Evolutionary conservation across 2,888 invertebrate genomes (phyloP), one percentile per base, ranked within the genome.

Genomic region (Andrena camellia): DNA sequence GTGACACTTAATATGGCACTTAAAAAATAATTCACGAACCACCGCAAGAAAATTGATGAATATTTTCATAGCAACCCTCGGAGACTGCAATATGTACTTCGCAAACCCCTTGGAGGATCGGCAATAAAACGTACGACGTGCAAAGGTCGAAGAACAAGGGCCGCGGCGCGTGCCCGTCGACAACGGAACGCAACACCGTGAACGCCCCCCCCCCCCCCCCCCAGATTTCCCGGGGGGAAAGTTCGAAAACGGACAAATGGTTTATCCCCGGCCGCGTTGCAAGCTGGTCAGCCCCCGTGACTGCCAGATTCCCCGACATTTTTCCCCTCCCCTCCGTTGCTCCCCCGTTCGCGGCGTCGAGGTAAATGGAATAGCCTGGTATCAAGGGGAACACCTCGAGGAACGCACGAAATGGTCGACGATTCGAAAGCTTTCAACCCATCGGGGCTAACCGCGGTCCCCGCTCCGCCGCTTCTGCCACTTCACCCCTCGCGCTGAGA

Each of bases 391-490:
- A 80, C 67, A 84, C 71, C 74, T 85, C 78, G 67, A 70, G 79
- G 73, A 75, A 79, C 81, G 68, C 73, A 75, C 73, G 81, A 84
- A 88, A 82, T 86, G 81, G 82, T 80, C 68, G 81, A 29, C 83
- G 74, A 78, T 84, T 84, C 77, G 80, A 84, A 82, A 88, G 88
- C 87, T 87, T 87, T 88, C 88, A 88, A 81, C 78, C 74, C 78
- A 71, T 23, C 64, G 69, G 33, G 68, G 79, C 74, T 74, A 79
- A 79, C 78, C 76, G 60, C 84, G 84, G 62, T 74, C 76, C 57
- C 86, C 59, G 74, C 77, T 57, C 67, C 79, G 52, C 66, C 31
- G 62, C 8, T 52, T 52, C 68, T 70, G 29, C 42, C 83, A 63
- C 52, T 78, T 71, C 76, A n/a, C 48, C 71, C 57, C 73, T 63